phyloP scores from a whole-genome alignment of 2,113 vertebrate genomes.

The Pollimyrus isidori region DNA sequence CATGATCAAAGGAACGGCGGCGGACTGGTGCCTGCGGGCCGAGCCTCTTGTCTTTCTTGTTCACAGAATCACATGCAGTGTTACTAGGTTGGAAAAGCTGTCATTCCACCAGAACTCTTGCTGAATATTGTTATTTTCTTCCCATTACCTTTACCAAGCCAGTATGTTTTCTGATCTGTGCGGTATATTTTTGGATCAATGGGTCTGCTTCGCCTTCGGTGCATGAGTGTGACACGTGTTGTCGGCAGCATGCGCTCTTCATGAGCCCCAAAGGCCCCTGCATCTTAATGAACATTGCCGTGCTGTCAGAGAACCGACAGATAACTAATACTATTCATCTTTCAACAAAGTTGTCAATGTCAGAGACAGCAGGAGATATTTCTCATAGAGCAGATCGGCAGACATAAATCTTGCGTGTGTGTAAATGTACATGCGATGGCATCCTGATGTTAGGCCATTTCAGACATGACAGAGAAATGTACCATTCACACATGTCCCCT shows the following conservation, averaged over 20 bases:
- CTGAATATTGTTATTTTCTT: background rate
- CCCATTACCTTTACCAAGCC: background rate
- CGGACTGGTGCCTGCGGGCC: background rate
- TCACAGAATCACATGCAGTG: background rate
- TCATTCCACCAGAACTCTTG: background rate
- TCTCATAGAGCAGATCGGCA: background rate
- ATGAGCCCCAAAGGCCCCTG: background rate
- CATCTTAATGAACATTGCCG: constrained; percentile 4
- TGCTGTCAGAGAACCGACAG: background rate
- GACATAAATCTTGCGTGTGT: background rate
- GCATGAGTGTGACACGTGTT: background rate
- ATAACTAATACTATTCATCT: constrained; percentile 1
- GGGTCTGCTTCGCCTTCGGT: background rate
- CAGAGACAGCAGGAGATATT: background rate
- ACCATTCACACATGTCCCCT: background rate
- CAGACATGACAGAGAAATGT: background rate
- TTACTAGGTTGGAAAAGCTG: background rate
- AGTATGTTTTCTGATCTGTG: background rate
- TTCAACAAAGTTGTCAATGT: constrained; percentile 13
- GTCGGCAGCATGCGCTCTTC: background rate
- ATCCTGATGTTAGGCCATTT: background rate
- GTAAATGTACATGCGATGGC: background rate
- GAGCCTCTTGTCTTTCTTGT: background rate
- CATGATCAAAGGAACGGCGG: background rate
- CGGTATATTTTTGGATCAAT: background rate